A percentile compares a stretch with the other conserved stretches of the same genome.
phyloP scores from a whole-genome alignment of 2,888 invertebrate genomes.

The Tipula vernalis region DNA sequence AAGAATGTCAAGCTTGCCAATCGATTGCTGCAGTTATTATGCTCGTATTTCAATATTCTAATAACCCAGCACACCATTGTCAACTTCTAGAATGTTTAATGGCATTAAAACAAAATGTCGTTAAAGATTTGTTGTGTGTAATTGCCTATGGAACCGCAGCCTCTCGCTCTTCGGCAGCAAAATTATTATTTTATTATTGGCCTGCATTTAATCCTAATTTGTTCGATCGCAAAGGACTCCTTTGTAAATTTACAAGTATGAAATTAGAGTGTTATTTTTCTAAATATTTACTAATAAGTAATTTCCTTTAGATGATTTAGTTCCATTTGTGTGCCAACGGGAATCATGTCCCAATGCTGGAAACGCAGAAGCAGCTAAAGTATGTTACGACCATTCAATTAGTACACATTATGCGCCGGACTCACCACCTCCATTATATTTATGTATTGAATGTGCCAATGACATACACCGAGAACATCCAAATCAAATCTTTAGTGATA shows the following conservation, averaged over 20 bases:
- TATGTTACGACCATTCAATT: constrained; percentile 87
- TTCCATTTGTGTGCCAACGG: constrained; percentile 77
- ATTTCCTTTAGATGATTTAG: constrained; percentile 46
- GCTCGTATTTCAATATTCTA: constrained; percentile 95
- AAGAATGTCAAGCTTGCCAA: constrained; percentile 68
- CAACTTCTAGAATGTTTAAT: constrained; percentile 92
- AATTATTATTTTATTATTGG: constrained; percentile 97
- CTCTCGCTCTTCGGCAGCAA: constrained; percentile 89
- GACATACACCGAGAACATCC: constrained; percentile 81
- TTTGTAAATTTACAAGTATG: constrained; percentile 77
- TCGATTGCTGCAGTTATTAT: constrained; percentile 88
- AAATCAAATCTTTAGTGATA: constrained; percentile 73
- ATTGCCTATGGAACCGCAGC: constrained; percentile 93
- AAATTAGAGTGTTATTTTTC: constrained; percentile 16
- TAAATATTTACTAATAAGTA: constrained; percentile 14
- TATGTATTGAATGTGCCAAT: constrained; percentile 93
- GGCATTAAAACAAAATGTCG: constrained; percentile 81
- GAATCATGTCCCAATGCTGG: constrained; percentile 84
- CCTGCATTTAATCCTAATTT: constrained; percentile 92
- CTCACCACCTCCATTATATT: constrained; percentile 85
- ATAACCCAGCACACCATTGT: constrained; percentile 90
- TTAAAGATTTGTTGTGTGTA: constrained; percentile 87
- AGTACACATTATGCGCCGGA: constrained; percentile 77
- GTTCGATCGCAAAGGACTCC: constrained; percentile 76
- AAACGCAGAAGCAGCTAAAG: constrained; percentile 78